Conservation (phyloP, 2,888 invertebrate species). For the Fragum whitleyi region DNA sequence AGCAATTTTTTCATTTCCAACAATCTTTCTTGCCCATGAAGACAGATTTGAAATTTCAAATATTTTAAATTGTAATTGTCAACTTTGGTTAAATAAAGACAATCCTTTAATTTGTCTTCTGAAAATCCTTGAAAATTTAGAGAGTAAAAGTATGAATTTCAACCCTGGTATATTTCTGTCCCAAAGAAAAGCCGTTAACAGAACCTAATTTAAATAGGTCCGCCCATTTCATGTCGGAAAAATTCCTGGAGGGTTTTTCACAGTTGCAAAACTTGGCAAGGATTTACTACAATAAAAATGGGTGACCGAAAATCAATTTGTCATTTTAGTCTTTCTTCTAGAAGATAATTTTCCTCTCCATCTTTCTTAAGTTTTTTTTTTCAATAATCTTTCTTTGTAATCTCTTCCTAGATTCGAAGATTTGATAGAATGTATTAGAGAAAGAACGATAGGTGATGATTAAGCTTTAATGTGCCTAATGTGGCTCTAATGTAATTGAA, state of each 20-base stretch:
- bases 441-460: background rate
- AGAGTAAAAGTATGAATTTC: no score
- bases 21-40: no score
- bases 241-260: constrained; percentile 7
- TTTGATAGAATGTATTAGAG: background rate
- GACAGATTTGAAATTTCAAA: no score
- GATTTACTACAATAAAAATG: background rate
- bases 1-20: background rate
- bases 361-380: background rate
- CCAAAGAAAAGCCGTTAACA: constrained; percentile 14
- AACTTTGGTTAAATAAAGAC: no score
- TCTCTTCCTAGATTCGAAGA: background rate
- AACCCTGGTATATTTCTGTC: background rate
- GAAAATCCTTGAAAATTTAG: no score
- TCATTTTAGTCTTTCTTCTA: background rate
- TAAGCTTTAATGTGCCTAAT: background rate
- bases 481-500: background rate
- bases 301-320: background rate
- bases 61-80: no score
- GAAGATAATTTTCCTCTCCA: background rate
- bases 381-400: background rate
- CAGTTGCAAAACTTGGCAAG: constrained; percentile 3
- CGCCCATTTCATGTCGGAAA: constrained; percentile 28
- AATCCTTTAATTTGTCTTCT: no score
- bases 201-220: constrained; percentile 11